These are phyloP conservation scores for Nannospalax galili DNA, from an alignment of 2,113 vertebrate species.

Conservation along the genomic window DNA sequence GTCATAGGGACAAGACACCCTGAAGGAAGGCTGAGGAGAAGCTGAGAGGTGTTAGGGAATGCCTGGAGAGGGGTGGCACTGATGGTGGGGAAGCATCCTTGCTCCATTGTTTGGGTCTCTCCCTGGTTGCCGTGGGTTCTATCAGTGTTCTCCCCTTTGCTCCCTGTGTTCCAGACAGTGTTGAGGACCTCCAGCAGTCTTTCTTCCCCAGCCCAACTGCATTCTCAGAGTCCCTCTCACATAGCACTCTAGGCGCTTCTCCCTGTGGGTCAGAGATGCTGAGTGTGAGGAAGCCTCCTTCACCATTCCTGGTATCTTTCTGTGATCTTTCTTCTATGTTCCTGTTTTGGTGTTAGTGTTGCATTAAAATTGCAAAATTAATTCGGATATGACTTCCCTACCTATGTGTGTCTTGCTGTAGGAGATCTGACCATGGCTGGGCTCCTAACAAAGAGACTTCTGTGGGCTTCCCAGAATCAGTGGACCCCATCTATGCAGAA, in stretches of 20 bases:
- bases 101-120: background rate
- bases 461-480: background rate
- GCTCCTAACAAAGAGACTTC: background rate
- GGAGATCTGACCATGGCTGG: background rate
- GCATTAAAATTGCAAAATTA: slow-evolving; percentile 63
- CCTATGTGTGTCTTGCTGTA: no score
- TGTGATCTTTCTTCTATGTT: slow-evolving; percentile 54
- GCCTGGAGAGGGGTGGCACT: no score
- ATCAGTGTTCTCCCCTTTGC: background rate
- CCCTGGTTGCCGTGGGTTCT: background rate
- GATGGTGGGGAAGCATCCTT: background rate
- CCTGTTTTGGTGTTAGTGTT: slow-evolving; percentile 59
- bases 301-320: slow-evolving; percentile 19
- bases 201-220: background rate
- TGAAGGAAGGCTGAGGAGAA: background rate
- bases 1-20: background rate
- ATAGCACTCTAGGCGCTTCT: background rate
- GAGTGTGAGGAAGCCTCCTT: slow-evolving; percentile 1
- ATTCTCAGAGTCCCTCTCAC: background rate
- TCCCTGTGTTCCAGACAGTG: slow-evolving; percentile 40
- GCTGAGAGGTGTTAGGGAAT: background rate
- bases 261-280: background rate
- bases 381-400: background rate
- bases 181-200: background rate
- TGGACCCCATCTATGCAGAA: background rate